Evolutionary conservation across 2,888 invertebrate genomes (phyloP).

Genomic region (Hemithea aestivaria): DNA sequence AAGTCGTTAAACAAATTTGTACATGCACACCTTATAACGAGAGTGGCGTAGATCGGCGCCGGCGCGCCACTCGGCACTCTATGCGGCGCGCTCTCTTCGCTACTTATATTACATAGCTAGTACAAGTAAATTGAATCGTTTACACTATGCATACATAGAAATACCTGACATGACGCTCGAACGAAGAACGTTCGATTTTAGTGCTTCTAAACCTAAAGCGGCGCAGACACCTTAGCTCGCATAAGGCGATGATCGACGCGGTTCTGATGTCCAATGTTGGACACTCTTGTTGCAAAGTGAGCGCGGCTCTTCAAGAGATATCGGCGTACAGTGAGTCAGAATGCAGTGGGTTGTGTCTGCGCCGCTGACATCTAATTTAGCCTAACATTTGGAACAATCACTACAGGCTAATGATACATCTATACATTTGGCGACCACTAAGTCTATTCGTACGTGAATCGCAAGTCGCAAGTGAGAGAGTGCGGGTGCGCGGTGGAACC

Average conservation of each 20-base stretch:
- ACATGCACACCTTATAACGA: constrained; percentile 45
- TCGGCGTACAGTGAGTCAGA: constrained; percentile 3
- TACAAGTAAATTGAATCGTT: constrained; percentile 66
- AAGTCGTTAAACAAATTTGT: constrained; percentile 70
- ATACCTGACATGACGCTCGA: constrained; percentile 61
- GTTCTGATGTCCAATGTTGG: no score
- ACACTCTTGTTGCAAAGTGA: no score
- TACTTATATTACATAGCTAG: constrained; percentile 53
- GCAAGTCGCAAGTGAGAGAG: constrained; percentile 44
- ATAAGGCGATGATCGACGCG: constrained; percentile 1
- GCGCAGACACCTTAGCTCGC: constrained; percentile 27
- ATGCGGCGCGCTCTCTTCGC: constrained; percentile 44
- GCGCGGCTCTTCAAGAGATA: not conserved
- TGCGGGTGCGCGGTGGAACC: constrained; percentile 12
- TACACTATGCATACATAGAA: constrained; percentile 56
- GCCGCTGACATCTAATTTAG: constrained; percentile 63
- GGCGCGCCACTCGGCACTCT: no score
- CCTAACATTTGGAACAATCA: constrained; percentile 77
- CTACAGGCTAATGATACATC: constrained; percentile 75
- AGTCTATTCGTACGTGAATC: constrained; percentile 63
- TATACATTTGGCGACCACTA: constrained; percentile 77
- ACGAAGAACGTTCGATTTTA: constrained; percentile 52
- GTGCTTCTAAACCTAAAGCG: constrained; percentile 57
- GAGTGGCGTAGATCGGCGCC: constrained; percentile 6
- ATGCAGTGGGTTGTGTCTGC: constrained; percentile 37